phyloP scores from a whole-genome alignment of 1,140 invertebrate genomes.

The Drosophila kohkoa region DNA sequence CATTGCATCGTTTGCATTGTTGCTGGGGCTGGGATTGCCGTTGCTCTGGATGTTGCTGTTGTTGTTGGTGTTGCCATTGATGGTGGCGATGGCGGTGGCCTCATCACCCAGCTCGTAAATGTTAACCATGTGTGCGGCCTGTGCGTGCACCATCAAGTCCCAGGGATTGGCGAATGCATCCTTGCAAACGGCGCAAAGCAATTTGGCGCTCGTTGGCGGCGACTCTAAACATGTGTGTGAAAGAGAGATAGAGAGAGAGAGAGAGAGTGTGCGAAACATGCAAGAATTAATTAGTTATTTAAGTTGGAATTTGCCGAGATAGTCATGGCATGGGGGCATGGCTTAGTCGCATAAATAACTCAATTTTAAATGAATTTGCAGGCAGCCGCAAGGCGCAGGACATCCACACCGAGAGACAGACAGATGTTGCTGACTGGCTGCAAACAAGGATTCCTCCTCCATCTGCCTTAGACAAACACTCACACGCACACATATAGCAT shows the following conservation, averaged over 20 bases:
- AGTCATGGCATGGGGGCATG: not conserved
- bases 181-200: conserved; percentile 92
- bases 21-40: conserved; percentile 13
- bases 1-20: conserved; percentile 50
- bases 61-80: conserved; percentile 37
- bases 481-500: not conserved
- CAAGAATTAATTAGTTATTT: conserved; percentile 83
- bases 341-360: conserved; percentile 75
- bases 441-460: conserved; percentile 37
- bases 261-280: conserved; percentile 47
- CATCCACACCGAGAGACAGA: conserved; percentile 36
- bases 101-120: conserved; percentile 90
- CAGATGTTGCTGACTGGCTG: conserved; percentile 72
- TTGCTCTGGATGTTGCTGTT: conserved; percentile 22
- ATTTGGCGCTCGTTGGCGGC: conserved; percentile 86
- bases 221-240: conserved; percentile 49
- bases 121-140: conserved; percentile 92
- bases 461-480: conserved; percentile 34
- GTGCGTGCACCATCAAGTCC: conserved; percentile 93
- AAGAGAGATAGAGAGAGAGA: too few relatives aligned
- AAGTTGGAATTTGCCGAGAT: conserved; percentile 69
- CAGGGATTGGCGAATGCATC: conserved; percentile 91
- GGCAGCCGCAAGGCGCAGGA: conserved; percentile 46
- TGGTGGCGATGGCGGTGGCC: conserved; percentile 35
- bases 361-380: conserved; percentile 79